These are phyloP conservation scores for Caenorhabditis japonica DNA, from an alignment of 2,888 invertebrate species.

Conservation along the genomic window DNA sequence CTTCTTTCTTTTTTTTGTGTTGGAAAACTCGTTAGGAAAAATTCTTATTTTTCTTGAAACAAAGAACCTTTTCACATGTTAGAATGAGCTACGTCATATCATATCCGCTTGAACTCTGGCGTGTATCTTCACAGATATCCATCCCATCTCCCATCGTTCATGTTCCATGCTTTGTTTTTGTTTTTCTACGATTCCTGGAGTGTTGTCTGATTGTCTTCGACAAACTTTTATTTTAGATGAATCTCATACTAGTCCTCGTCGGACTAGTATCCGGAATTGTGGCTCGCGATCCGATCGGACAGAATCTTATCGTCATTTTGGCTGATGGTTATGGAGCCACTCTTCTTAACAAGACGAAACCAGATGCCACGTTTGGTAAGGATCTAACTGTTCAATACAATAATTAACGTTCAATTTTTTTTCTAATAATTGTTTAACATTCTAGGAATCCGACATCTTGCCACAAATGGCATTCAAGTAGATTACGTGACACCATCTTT, in stretches of 20 bases:
- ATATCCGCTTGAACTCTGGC: constrained; percentile 37
- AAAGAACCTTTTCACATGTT: constrained; percentile 4
- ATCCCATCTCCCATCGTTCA: constrained; percentile 20
- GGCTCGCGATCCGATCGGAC: constrained; percentile 66
- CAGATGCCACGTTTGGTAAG: constrained; percentile 61
- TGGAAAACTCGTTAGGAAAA: too few relatives aligned
- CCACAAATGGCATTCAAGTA: constrained; percentile 70
- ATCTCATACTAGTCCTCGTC: constrained; percentile 39
- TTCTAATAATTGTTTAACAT: neutral
- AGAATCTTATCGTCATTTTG: constrained; percentile 74
- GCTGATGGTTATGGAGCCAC: constrained; percentile 75
- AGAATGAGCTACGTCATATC: constrained; percentile 11
- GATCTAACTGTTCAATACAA: neutral
- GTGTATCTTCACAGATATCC: constrained; percentile 13
- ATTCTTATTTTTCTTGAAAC: constrained; percentile 17
- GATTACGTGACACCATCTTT: constrained; percentile 73
- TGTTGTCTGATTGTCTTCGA: constrained; percentile 9
- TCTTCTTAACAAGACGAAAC: constrained; percentile 71
- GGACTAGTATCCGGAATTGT: constrained; percentile 21
- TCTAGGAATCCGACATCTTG: constrained; percentile 56
- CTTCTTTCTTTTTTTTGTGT: constrained; percentile 12
- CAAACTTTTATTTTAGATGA: constrained; percentile 30
- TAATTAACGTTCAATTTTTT: too few relatives aligned
- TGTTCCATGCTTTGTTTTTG: constrained; percentile 42
- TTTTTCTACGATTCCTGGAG: constrained; percentile 18